Evolutionary conservation across 1,140 invertebrate genomes (phyloP).

Genomic region (Macrobrachium rosenbergii): DNA sequence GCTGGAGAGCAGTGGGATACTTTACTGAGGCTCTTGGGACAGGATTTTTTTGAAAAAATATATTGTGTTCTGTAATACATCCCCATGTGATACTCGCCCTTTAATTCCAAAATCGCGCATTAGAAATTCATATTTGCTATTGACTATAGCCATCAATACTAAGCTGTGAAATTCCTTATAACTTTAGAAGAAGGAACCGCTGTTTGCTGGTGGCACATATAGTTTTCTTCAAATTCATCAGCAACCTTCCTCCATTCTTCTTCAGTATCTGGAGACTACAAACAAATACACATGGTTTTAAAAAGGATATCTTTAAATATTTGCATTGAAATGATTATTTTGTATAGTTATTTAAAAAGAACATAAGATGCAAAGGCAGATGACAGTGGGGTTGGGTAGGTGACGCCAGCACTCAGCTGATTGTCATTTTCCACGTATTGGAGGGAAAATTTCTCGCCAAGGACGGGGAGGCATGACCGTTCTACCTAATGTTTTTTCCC

Average conservation of each 20-base stretch:
- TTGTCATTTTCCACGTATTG: too few species aligned
- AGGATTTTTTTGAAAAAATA: slow-evolving; percentile 14
- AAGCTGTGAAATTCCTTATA: too few species aligned
- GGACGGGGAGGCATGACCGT: too few species aligned
- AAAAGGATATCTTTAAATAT: too few species aligned
- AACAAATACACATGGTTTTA: not conserved
- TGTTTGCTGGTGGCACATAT: not conserved
- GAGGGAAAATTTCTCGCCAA: too few species aligned
- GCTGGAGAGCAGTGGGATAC: not conserved
- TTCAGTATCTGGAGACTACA: not conserved
- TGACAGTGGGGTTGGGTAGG: too few species aligned
- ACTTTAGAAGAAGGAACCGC: slow-evolving; percentile 20
- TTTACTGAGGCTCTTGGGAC: not conserved
- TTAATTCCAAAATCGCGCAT: not conserved
- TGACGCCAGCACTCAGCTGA: too few species aligned
- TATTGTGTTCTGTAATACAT: not conserved
- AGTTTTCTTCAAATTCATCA: not conserved
- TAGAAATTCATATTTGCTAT: not conserved
- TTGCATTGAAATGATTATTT: too few species aligned
- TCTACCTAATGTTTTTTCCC: too few species aligned
- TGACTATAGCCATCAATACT: slow-evolving; percentile 11
- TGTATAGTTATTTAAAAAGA: too few species aligned
- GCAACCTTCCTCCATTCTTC: slow-evolving; percentile 7
- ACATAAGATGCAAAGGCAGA: too few species aligned
- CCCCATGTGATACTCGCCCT: not conserved